Conservation (phyloP, 2,113 vertebrate species). For the Salvelinus fontinalis region DNA sequence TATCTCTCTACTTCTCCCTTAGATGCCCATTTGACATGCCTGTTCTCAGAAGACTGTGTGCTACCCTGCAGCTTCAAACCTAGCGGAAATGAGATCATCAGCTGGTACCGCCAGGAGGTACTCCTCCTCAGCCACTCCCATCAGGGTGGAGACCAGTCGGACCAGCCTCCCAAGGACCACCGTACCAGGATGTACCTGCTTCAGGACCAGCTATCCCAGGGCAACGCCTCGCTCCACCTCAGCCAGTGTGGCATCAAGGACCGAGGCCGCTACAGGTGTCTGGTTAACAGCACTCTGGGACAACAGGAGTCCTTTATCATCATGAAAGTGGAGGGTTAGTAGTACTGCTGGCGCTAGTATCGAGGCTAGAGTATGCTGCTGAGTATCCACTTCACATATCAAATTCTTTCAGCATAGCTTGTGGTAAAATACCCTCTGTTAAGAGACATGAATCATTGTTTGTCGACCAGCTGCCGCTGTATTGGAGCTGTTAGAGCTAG, state of each 20-base stretch:
- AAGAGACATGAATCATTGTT: not conserved
- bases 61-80: constrained; percentile 64
- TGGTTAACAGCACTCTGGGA: constrained; percentile 30
- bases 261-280: constrained; percentile 60
- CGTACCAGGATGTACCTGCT: constrained; percentile 51
- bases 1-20: not conserved
- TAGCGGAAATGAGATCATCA: constrained; percentile 44
- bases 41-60: constrained; percentile 57
- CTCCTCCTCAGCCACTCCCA: constrained; percentile 51
- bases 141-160: constrained; percentile 28
- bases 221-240: constrained; percentile 67
- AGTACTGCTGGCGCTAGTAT: not conserved
- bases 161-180: constrained; percentile 7
- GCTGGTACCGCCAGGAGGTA: constrained; percentile 56
- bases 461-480: not conserved
- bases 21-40: constrained; percentile 40
- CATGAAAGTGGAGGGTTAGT: constrained; percentile 52
- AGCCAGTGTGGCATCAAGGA: constrained; percentile 41
- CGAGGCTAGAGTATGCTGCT: not conserved
- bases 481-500: not conserved
- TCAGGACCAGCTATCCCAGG: constrained; percentile 31
- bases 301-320: constrained; percentile 26
- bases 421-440: not conserved
- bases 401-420: not conserved
- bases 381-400: not conserved